These are phyloP conservation scores for Ctenicera cuprea DNA, from an alignment of 2,888 invertebrate genomes.

Conservation along the genomic window DNA sequence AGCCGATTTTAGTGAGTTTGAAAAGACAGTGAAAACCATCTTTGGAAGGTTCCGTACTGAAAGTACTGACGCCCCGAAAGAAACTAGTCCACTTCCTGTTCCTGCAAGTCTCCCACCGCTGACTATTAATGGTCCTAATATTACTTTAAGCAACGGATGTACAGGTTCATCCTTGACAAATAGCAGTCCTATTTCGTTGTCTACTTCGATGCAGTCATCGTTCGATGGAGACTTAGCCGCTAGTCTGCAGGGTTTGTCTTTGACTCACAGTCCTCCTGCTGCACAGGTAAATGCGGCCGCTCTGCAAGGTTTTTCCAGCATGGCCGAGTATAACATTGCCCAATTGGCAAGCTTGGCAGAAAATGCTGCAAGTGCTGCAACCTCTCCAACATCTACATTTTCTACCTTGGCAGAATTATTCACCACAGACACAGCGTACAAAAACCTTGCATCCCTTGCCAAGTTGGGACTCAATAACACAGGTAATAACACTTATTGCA, in stretches of 20 bases:
- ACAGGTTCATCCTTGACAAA: conserved; percentile 76
- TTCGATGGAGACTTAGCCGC: conserved; percentile 82
- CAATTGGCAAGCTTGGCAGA: conserved; percentile 89
- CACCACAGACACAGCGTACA: conserved; percentile 87
- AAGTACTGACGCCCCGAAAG: conserved; percentile 63
- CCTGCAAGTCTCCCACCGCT: conserved; percentile 62
- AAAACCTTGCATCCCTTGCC: conserved; percentile 92
- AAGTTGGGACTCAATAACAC: conserved; percentile 85
- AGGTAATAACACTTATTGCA: conserved; percentile 72
- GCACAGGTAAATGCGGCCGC: conserved; percentile 63
- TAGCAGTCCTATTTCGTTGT: conserved; percentile 81
- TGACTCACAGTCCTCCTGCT: conserved; percentile 66
- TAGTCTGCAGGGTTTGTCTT: conserved; percentile 66
- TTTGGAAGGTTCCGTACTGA: conserved; percentile 79
- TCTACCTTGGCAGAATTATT: conserved; percentile 87
- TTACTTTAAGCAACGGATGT: conserved; percentile 65
- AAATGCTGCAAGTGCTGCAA: conserved; percentile 72
- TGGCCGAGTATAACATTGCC: conserved; percentile 91
- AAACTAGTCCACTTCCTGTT: conserved; percentile 52
- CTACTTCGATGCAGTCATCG: conserved; percentile 83
- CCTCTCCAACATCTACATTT: conserved; percentile 77
- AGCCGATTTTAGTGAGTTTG: conserved; percentile 87
- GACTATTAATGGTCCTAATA: conserved; percentile 62
- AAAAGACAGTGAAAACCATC: conserved; percentile 81
- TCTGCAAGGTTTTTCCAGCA: conserved; percentile 79